Conservation (phyloP, 2,797 vertebrate genomes). For the Melanotaenia nigrans region DNA sequence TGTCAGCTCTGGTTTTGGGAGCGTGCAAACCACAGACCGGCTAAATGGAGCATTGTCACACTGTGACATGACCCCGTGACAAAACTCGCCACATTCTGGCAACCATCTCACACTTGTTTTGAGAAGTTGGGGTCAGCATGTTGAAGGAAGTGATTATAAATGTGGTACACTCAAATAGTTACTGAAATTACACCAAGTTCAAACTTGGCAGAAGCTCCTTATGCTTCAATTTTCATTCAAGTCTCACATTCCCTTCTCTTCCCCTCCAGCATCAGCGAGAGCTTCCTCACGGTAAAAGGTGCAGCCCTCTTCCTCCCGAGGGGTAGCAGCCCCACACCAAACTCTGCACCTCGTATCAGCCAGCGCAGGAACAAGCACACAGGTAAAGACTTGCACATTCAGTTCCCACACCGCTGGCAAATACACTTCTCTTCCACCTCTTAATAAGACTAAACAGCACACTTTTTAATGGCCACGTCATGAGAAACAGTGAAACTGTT, state of each 20-base stretch:
- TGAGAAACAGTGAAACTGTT: not conserved
- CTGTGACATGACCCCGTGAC: slow-evolving; percentile 51
- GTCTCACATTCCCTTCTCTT: slow-evolving; percentile 13
- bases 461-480: not conserved
- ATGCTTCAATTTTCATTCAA: slow-evolving; percentile 15
- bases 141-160: slow-evolving; percentile 20
- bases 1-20: slow-evolving; percentile 52
- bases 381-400: slow-evolving; percentile 79
- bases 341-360: slow-evolving; percentile 86
- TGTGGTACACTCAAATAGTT: not conserved
- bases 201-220: not conserved
- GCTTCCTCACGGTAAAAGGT: slow-evolving; percentile 98
- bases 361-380: slow-evolving; percentile 95
- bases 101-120: slow-evolving; percentile 21
- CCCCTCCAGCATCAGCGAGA: slow-evolving; percentile 92
- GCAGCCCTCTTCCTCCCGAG: slow-evolving; percentile 95
- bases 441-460: slow-evolving; percentile 12
- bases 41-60: slow-evolving; percentile 67
- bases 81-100: slow-evolving; percentile 30
- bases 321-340: slow-evolving; percentile 89
- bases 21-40: slow-evolving; percentile 25
- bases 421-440: slow-evolving; percentile 13
- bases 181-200: not conserved
- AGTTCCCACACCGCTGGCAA: slow-evolving; percentile 11
- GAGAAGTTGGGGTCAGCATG: slow-evolving; percentile 11